phyloP scores from a whole-genome alignment of 2,888 invertebrate species.

The Hecatera dysodea region DNA sequence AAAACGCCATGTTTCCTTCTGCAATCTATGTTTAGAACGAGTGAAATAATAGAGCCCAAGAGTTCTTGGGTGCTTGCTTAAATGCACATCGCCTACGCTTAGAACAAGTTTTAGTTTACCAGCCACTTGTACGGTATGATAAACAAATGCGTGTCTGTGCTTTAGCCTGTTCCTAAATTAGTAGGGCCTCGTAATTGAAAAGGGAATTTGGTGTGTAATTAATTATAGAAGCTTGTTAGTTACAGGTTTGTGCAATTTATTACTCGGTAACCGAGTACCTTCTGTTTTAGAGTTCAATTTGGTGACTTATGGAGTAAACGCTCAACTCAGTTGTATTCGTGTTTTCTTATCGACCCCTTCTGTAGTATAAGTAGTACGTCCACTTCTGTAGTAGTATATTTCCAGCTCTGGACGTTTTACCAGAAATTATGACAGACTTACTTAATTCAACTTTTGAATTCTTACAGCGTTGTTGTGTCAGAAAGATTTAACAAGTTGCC shows the following conservation, averaged over 20 bases:
- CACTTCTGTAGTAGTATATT: too few species aligned
- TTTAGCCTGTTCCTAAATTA: neutral
- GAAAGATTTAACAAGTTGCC: neutral
- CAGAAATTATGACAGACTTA: neutral
- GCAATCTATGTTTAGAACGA: slow-evolving; percentile 20
- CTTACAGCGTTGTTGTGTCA: neutral
- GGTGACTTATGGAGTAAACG: neutral
- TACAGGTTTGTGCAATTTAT: neutral
- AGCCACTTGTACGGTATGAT: slow-evolving; percentile 22
- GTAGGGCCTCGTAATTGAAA: neutral
- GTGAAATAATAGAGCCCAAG: slow-evolving; percentile 25
- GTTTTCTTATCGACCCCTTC: too few species aligned
- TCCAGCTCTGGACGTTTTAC: neutral
- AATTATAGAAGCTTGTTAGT: slow-evolving; percentile 1
- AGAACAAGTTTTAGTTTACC: slow-evolving; percentile 26
- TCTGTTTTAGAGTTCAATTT: neutral
- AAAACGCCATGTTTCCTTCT: neutral
- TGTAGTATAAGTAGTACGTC: too few species aligned
- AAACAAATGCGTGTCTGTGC: slow-evolving; percentile 12
- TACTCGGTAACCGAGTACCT: neutral
- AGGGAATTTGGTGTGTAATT: slow-evolving; percentile 5
- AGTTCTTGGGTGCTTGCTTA: slow-evolving; percentile 36
- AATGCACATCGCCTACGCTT: slow-evolving; percentile 33
- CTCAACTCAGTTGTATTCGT: neutral
- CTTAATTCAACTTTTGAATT: neutral